Conservation (phyloP, 2,888 invertebrate genomes). For the Metacarcinus magister region DNA sequence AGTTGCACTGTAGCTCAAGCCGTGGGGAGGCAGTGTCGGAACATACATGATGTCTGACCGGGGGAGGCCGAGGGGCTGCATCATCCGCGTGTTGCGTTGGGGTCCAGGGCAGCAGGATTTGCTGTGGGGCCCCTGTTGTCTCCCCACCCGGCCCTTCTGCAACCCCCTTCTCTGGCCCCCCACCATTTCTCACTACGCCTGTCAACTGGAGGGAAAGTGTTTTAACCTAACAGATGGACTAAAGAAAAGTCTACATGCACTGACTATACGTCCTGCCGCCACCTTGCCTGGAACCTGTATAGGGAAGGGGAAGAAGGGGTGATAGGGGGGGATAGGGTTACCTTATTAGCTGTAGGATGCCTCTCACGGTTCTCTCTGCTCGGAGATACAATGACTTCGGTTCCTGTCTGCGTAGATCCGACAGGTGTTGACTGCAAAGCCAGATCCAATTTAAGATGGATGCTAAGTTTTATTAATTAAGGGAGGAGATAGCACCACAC, state of each 20-base stretch:
- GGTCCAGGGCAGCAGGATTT: constrained; percentile 80
- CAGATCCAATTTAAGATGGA: constrained; percentile 11
- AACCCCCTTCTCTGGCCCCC: constrained; percentile 69
- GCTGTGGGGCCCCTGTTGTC: constrained; percentile 52
- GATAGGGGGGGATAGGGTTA: constrained; percentile 85
- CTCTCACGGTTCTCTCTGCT: constrained; percentile 95
- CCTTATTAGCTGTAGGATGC: constrained; percentile 92
- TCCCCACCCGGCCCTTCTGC: constrained; percentile 62
- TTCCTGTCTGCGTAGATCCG: constrained; percentile 95
- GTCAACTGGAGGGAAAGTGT: constrained; percentile 81
- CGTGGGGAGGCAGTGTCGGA: constrained; percentile 81
- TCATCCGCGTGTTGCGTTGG: constrained; percentile 80
- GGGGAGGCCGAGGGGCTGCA: constrained; percentile 76
- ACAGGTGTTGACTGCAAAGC: constrained; percentile 94
- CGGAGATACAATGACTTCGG: constrained; percentile 95
- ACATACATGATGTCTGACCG: constrained; percentile 82
- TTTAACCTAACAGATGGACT: constrained; percentile 64
- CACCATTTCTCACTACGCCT: constrained; percentile 81
- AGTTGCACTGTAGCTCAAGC: constrained; percentile 77
- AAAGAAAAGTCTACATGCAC: neutral
- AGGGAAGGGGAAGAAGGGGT: neutral
- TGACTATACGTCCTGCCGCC: constrained; percentile 1
- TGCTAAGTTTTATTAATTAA: neutral
- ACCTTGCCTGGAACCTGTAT: constrained; percentile 69
- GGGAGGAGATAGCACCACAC: neutral